Evolutionary conservation across 92 coral and sea anemone genomes (phyloP).

Genomic region (Paragorgia papillata): DNA sequence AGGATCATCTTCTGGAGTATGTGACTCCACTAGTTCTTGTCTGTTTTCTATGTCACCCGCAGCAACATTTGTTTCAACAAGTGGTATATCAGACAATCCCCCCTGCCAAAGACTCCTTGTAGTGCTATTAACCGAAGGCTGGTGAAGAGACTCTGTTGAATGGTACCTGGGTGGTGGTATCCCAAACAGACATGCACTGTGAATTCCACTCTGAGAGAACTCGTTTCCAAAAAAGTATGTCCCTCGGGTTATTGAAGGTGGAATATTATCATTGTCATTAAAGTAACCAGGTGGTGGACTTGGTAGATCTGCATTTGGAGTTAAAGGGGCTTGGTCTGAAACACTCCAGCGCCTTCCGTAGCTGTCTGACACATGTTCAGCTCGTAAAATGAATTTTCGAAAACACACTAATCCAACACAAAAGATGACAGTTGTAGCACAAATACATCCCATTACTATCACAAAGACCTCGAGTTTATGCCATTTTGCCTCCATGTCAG

Average conservation of each 20-base stretch:
- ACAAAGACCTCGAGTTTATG: conserved; percentile 36
- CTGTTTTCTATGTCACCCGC: neutral
- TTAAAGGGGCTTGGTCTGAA: conserved; percentile 19
- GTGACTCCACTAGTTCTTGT: neutral
- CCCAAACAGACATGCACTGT: conserved; percentile 23
- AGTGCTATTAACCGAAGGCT: neutral
- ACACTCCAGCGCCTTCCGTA: conserved; percentile 9
- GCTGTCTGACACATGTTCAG: neutral
- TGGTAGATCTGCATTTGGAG: conserved; percentile 36
- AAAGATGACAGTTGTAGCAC: conserved; percentile 34
- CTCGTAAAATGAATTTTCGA: conserved; percentile 15
- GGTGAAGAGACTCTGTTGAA: conserved; percentile 37
- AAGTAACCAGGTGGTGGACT: conserved; percentile 42
- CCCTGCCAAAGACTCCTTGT: conserved; percentile 9
- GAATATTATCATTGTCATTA: neutral
- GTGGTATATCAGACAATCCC: conserved; percentile 11
- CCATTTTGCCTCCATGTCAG: conserved; percentile 11
- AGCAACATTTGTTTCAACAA: neutral
- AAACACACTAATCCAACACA: conserved; percentile 30
- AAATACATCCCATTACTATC: conserved; percentile 26
- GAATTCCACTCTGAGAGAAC: conserved; percentile 44
- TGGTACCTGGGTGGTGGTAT: conserved; percentile 39
- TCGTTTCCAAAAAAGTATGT: conserved; percentile 42
- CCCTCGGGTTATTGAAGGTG: conserved; percentile 26
- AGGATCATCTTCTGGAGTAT: too few species aligned